Base-by-base conservation (phyloP, 2,888 invertebrate genomes). In the Erebia epiphron region DNA sequence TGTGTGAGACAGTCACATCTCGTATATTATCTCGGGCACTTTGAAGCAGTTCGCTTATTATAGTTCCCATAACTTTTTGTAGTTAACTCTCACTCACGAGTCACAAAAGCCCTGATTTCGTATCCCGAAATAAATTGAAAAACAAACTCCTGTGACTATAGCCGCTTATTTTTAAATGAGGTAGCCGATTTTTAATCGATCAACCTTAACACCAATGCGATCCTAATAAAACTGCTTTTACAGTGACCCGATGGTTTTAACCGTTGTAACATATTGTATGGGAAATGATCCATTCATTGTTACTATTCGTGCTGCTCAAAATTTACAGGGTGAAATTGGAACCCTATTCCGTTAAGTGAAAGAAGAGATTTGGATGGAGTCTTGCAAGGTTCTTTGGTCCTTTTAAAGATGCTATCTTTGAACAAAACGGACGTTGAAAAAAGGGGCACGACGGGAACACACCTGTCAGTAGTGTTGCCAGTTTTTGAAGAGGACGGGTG, bases 391-490 rank as follows among this genome's bases (percentile, higher is more conserved):
- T 75, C 75, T 80, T 85, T 78, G 60, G 80, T 70, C 79, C 76
- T 80, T 86, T 82, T 78, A 73, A 75, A 76, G 71, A 41, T 70
- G 72, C 68, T 68, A 75, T 76, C 75, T 79, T 79, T 77, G 79
- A 80, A 82, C 84, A 85, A 88, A 91, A 92, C 91, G 92, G 92
- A 93, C 93, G 92, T 91, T 90, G 86, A 92, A 91, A 92, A 92
- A 92, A 91, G 91, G 91, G 92, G 90, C 91, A 90, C 90, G 90
- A 86, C 89, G 88, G 91, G 91, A 91, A 92, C 92, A 88, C 92
- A 92, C 93, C 92, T 93, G 93, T 92, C 92, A 90, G 87, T 86
- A 84, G 89, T 89, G 91, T 91, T 92, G 91, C 92, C 87, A 92
- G 92, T 92, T 91, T 91, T 89, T 90, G 89, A 91, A 88, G 90